Base-by-base conservation (phyloP, 2,888 invertebrate species). In the Abrostola tripartita region DNA sequence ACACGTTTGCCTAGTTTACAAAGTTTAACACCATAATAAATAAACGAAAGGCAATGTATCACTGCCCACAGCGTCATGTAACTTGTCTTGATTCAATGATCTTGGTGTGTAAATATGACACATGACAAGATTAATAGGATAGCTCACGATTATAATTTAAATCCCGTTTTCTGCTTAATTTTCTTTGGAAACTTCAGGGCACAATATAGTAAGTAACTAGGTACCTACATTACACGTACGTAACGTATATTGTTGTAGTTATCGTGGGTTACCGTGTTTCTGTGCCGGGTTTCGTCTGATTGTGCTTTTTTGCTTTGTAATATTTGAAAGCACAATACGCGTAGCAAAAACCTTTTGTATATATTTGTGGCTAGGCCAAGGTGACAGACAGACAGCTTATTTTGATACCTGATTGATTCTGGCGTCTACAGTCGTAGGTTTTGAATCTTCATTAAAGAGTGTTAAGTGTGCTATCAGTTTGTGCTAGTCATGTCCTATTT, bases 221-320 rank as follows among this genome's bases (percentile, higher is more conserved):
- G 24, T 24, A 24, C 44, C 12, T 8, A 12, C 12, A 44, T 47
- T 47, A 14, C 44, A 14, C 14, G 14, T 9, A 47, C 44, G 44
- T 47, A 14, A 47, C 24, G 44, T 44, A 24, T 47, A 47, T 47
- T 47, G 44, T 47, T 47, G 24, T 12, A 68, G 68, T 63, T 59
- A 68, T 60, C 61, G 61, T 58, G 65, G 60, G 71, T 70, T 63
- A 78, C 65, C 61, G 71, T 78, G 80, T 79, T 80, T 70, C 71
- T 76, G 59, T 76, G 79, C 64, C 78, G 51, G 52, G 42, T 68
- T 62, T 73, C 50, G 56, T 61, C 40, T 68, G 64, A 71, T 74
- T 67, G 74, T 80, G 67, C 8, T 56, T 74, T 79, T 80, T 50
- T 71, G 74, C 76, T 60, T 68, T 41, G 79, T 81, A 78, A 78